These are phyloP conservation scores for Heptranchias perlo DNA, from an alignment of 2,113 vertebrate species.

Conservation along the genomic window DNA sequence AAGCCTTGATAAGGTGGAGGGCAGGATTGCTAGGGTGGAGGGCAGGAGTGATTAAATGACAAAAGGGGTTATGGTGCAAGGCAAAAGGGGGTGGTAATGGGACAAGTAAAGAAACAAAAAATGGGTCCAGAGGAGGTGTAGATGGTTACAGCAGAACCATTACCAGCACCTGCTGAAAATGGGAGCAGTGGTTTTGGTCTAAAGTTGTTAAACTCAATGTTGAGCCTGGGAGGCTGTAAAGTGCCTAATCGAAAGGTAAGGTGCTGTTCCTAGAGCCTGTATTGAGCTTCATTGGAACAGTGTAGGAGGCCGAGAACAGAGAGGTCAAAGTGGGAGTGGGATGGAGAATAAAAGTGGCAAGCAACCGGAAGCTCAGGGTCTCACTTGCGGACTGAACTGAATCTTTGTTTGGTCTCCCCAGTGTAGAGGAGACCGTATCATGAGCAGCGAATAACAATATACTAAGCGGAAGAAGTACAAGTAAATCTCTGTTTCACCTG, in stretches of 20 bases:
- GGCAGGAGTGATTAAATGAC: too few relatives aligned
- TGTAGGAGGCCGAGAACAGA: background rate
- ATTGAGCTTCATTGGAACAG: background rate
- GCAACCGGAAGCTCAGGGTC: background rate
- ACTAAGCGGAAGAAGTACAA: background rate
- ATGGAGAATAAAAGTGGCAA: background rate
- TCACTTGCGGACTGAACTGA: background rate
- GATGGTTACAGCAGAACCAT: background rate
- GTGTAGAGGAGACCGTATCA: background rate
- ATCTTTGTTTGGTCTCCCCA: background rate
- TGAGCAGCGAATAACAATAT: background rate
- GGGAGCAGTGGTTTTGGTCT: background rate
- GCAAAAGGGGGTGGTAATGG: too few relatives aligned
- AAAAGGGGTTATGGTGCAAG: too few relatives aligned
- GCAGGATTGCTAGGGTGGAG: too few relatives aligned
- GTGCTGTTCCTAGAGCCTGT: background rate
- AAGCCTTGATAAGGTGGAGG: too few relatives aligned
- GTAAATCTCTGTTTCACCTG: background rate
- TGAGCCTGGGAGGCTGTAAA: background rate
- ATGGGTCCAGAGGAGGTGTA: background rate
- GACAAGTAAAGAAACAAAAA: too few relatives aligned
- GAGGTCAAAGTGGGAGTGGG: too few relatives aligned
- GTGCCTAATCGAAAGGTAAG: background rate
- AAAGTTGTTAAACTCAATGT: background rate
- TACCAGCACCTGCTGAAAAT: background rate